Percentiles rank a stretch among this genome's conserved stretches.
These are phyloP conservation scores for Scomber japonicus DNA, from an alignment of 2,113 vertebrate genomes.

Conservation along the genomic window DNA sequence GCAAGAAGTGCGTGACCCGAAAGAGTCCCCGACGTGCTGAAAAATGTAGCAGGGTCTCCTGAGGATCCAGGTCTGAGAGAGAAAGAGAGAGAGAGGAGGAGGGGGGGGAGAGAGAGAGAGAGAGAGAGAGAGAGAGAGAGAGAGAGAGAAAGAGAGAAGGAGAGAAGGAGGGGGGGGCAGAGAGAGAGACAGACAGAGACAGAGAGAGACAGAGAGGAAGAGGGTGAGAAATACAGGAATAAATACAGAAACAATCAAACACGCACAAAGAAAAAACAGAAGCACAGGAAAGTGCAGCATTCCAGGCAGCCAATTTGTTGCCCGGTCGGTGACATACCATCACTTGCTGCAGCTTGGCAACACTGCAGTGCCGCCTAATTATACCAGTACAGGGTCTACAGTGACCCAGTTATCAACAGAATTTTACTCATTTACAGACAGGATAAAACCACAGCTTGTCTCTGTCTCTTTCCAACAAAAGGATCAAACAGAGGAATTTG, in stretches of 20 bases:
- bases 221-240: conserved; percentile 12
- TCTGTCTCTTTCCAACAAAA: neutral
- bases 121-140: too few species aligned
- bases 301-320: conserved; percentile 7
- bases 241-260: conserved; percentile 10
- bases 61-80: conserved; percentile 86
- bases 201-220: conserved; percentile 5
- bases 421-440: conserved; percentile 24
- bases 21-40: conserved; percentile 91
- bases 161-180: too few species aligned
- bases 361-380: conserved; percentile 8
- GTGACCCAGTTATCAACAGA: conserved; percentile 23
- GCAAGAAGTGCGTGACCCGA: conserved; percentile 88
- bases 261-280: neutral
- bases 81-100: conserved; percentile 14
- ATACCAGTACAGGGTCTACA: conserved; percentile 35
- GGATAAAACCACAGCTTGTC: conserved; percentile 25
- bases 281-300: neutral
- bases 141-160: too few species aligned
- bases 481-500: neutral
- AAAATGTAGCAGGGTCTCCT: conserved; percentile 96
- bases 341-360: conserved; percentile 59
- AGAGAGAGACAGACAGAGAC: conserved; percentile 21
- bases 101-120: too few species aligned
- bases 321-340: conserved; percentile 36